A percentile compares a stretch with the other conserved stretches of the same genome.
Evolutionary conservation across 2,797 vertebrate genomes (phyloP).

Genomic region (Momotus momota): DNA sequence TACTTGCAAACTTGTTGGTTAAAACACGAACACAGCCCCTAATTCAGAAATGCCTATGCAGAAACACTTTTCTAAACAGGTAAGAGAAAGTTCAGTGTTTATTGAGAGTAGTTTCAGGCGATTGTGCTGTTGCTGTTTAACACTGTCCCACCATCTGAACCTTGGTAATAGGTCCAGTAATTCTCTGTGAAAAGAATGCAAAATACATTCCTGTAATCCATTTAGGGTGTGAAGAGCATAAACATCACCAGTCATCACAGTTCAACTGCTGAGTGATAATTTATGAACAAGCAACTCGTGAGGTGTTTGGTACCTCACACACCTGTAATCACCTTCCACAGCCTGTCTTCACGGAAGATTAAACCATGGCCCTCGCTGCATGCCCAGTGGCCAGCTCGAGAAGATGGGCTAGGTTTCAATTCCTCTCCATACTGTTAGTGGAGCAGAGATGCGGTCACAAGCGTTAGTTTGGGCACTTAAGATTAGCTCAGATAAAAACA

Average conservation of each 20-base stretch:
- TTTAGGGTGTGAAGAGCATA: not conserved
- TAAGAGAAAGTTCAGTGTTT: not conserved
- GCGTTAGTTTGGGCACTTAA: not conserved
- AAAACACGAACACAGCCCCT: not conserved
- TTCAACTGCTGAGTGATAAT: not conserved
- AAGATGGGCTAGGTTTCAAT: not conserved
- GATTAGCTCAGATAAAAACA: not conserved
- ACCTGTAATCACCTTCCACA: not conserved
- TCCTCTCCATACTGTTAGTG: not conserved
- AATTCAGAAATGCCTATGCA: not conserved
- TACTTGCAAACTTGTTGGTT: not conserved
- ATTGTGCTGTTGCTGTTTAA: not conserved
- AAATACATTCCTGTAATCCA: not conserved
- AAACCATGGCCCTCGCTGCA: not conserved
- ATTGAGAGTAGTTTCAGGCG: not conserved
- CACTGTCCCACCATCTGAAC: not conserved
- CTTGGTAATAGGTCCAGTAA: not conserved
- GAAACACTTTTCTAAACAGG: not conserved
- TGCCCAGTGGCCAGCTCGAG: not conserved
- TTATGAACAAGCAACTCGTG: not conserved
- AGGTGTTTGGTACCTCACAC: not conserved
- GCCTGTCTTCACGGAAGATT: fast-evolving
- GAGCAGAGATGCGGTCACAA: not conserved
- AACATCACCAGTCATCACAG: not conserved
- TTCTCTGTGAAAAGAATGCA: not conserved